These are phyloP conservation scores for Periplaneta americana DNA, from an alignment of 1,140 invertebrate species.

Conservation along the genomic window DNA sequence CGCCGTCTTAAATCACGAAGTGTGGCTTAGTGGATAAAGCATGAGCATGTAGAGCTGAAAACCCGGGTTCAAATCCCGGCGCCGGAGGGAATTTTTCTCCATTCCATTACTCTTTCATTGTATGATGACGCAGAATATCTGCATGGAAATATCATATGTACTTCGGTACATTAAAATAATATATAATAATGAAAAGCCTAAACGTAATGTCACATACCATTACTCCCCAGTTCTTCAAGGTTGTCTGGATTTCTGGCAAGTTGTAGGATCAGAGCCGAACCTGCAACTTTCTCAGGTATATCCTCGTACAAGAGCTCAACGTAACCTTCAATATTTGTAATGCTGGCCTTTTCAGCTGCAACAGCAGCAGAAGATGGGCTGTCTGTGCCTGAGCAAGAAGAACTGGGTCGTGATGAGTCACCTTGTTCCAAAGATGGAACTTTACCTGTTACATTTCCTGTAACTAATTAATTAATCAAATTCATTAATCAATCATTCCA, in stretches of 20 bases:
- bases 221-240: slow-evolving; percentile 85
- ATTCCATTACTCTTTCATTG: no score
- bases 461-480: background rate
- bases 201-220: slow-evolving; percentile 57
- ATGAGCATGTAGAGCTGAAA: no score
- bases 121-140: no score
- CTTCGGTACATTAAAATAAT: no score
- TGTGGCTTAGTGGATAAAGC: no score
- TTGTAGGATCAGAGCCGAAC: slow-evolving; percentile 85
- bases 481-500: background rate
- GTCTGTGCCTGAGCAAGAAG: slow-evolving; percentile 18
- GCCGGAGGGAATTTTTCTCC: no score
- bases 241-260: slow-evolving; percentile 90
- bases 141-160: no score
- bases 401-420: slow-evolving; percentile 14
- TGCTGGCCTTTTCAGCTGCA: slow-evolving; percentile 50
- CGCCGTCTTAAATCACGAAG: no score
- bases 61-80: no score
- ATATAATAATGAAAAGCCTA: background rate
- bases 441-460: background rate
- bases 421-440: background rate
- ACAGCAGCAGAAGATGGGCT: slow-evolving; percentile 12
- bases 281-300: slow-evolving; percentile 86
- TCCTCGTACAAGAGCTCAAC: slow-evolving; percentile 96
- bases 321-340: slow-evolving; percentile 87